A percentile compares a stretch with the other conserved stretches of the same genome.
These are phyloP conservation scores for Lucinisca nassula DNA, from an alignment of 2,888 invertebrate species.

Conservation along the genomic window DNA sequence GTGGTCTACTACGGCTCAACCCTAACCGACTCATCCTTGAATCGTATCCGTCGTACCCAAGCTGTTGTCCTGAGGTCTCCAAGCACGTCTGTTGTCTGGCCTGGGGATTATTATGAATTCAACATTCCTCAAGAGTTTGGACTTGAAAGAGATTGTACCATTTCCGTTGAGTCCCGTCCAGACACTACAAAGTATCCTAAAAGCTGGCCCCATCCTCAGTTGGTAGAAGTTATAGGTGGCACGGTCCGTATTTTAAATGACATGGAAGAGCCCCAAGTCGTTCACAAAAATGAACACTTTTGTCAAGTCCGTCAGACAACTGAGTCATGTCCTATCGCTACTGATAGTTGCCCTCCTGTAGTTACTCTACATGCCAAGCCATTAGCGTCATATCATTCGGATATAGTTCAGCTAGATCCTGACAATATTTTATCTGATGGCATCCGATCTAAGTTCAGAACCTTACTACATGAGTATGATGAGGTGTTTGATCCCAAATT, in stretches of 20 bases:
- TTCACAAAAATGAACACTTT: constrained; percentile 28
- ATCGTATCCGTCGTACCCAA: constrained; percentile 21
- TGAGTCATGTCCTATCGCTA: too few relatives aligned
- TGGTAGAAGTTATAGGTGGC: constrained; percentile 12
- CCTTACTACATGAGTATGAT: constrained; percentile 8
- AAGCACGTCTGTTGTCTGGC: constrained; percentile 1
- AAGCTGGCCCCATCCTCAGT: not conserved
- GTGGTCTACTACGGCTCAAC: not conserved
- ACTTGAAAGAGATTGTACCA: not conserved
- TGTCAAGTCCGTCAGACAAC: not conserved
- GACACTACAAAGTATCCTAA: not conserved
- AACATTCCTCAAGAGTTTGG: not conserved
- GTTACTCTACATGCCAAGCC: not conserved
- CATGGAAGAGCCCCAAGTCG: constrained; percentile 22
- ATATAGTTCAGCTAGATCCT: constrained; percentile 10
- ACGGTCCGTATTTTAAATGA: constrained; percentile 27
- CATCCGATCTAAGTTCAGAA: not conserved
- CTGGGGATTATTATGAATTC: constrained; percentile 23
- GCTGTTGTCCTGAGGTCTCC: constrained; percentile 11
- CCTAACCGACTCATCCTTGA: not conserved
- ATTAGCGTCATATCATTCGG: too few relatives aligned
- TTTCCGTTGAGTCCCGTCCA: not conserved
- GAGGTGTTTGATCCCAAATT: constrained; percentile 18
- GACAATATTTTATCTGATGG: constrained; percentile 7
- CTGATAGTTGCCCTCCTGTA: too few relatives aligned